Evolutionary conservation across 1,140 invertebrate species (phyloP).

Genomic region (Drosophila nebulosa): DNA sequence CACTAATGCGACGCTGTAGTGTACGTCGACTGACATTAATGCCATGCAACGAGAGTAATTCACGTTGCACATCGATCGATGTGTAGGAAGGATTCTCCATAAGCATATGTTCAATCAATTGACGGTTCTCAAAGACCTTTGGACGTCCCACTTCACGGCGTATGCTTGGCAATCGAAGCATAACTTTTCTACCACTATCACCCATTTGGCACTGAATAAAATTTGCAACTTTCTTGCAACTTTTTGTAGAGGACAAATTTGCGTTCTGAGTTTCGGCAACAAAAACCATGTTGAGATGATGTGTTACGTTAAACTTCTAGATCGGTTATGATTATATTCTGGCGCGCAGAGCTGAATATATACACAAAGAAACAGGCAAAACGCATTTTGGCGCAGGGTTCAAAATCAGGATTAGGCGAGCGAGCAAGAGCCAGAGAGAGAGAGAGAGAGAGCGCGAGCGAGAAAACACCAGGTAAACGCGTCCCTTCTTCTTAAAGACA

Average conservation of each 20-base stretch:
- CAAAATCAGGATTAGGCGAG: not conserved
- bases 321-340: not conserved
- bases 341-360: not conserved
- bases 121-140: slow-evolving; percentile 47
- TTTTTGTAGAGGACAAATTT: not conserved
- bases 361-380: not conserved
- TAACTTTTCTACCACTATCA: not conserved
- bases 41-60: slow-evolving; percentile 26
- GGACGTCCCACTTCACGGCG: slow-evolving; percentile 48
- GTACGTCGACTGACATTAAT: slow-evolving; percentile 60
- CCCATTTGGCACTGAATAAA: not conserved
- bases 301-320: not conserved
- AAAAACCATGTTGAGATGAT: not conserved
- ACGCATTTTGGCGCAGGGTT: not conserved
- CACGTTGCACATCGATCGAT: slow-evolving; percentile 57
- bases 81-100: slow-evolving; percentile 42
- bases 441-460: no score
- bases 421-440: no score
- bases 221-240: not conserved
- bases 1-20: slow-evolving; percentile 55
- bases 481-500: not conserved
- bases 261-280: not conserved
- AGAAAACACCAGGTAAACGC: not conserved
- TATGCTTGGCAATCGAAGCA: not conserved
- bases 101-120: slow-evolving; percentile 45